phyloP scores from a whole-genome alignment of 1,140 invertebrate genomes.

The Nymphalis io region DNA sequence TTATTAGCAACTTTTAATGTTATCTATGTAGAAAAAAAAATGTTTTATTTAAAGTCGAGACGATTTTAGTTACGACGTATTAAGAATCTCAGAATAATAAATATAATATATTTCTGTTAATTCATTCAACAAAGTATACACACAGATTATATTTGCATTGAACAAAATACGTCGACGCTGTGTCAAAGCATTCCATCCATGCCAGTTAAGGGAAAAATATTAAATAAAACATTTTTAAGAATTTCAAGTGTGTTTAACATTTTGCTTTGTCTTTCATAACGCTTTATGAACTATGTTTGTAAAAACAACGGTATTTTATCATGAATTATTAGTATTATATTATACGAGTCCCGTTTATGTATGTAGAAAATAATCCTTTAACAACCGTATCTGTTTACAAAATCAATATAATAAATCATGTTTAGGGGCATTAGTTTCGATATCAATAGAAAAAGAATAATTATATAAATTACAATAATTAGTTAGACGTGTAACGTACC shows the following conservation, averaged over 20 bases:
- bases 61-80: too few species aligned
- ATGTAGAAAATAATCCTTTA: neutral
- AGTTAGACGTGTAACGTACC: too few species aligned
- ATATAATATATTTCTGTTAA: too few species aligned
- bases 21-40: neutral
- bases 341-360: neutral
- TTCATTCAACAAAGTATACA: neutral
- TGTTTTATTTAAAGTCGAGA: neutral
- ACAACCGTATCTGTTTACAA: too few species aligned
- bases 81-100: too few species aligned
- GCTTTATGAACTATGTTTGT: slow-evolving; percentile 20
- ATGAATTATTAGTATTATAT: neutral
- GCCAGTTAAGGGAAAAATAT: slow-evolving; percentile 51
- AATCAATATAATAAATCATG: neutral
- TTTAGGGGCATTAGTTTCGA: neutral
- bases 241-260: slow-evolving; percentile 55
- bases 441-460: too few species aligned
- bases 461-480: too few species aligned
- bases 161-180: neutral
- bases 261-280: slow-evolving; percentile 34
- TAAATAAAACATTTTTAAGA: slow-evolving; percentile 57
- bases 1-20: neutral
- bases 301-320: neutral
- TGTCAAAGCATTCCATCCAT: slow-evolving; percentile 67
- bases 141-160: neutral